Evolutionary conservation across 2,888 invertebrate genomes (phyloP).

Genomic region (Asteroscopus sphinx): DNA sequence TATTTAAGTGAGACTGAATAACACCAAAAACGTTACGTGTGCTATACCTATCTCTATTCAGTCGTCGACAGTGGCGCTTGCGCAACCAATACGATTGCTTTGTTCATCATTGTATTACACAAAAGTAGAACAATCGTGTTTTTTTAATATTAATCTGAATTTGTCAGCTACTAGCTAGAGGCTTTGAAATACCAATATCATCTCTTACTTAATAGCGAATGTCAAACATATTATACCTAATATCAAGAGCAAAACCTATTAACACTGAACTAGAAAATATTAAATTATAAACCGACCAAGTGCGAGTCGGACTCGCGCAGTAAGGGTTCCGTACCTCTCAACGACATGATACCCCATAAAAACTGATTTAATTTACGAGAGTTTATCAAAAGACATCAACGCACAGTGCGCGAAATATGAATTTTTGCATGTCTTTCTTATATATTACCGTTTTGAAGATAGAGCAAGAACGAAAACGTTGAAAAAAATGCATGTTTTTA

Average conservation of each 20-base stretch:
- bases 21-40: conserved; percentile 72
- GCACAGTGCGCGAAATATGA: no score
- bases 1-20: conserved; percentile 63
- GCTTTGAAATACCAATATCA: conserved; percentile 16
- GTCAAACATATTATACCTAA: not conserved
- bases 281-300: not conserved
- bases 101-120: conserved; percentile 64
- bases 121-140: conserved; percentile 58
- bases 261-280: not conserved
- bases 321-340: no score
- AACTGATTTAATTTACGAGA: no score
- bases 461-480: no score
- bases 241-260: not conserved
- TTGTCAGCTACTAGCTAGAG: conserved; percentile 24
- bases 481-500: no score
- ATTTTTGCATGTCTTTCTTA: no score
- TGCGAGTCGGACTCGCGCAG: no score
- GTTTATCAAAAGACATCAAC: no score
- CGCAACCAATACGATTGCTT: conserved; percentile 68
- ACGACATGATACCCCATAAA: no score
- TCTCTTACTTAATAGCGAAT: conserved; percentile 1
- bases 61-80: conserved; percentile 55
- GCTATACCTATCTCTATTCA: conserved; percentile 57
- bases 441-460: no score
- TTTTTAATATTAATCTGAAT: conserved; percentile 37